Percentiles rank a stretch among this genome's conserved stretches.
Conservation (phyloP, 2,797 vertebrate genomes). For the Myotis vivesi region DNA sequence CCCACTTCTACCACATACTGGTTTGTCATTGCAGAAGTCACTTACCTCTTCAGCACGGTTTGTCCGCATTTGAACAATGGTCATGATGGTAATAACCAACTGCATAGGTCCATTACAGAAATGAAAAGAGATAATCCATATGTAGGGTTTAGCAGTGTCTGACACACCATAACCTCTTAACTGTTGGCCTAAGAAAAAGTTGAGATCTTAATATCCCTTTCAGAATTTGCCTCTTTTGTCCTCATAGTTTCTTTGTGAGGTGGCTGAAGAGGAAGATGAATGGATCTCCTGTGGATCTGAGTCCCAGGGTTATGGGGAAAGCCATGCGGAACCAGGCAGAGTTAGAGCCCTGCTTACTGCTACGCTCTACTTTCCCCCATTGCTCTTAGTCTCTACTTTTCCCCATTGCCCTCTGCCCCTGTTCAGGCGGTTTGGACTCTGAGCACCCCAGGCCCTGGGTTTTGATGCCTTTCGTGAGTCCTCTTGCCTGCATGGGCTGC, state of each 20-base stretch:
- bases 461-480: background rate
- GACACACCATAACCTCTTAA: background rate
- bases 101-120: background rate
- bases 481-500: background rate
- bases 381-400: no score
- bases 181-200: background rate
- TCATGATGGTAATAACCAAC: background rate
- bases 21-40: background rate
- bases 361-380: background rate
- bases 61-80: background rate
- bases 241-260: background rate
- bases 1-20: background rate
- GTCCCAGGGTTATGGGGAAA: background rate
- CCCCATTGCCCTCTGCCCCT: background rate
- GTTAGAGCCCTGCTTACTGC: background rate
- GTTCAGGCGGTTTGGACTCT: background rate
- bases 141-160: background rate
- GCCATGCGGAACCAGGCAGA: background rate
- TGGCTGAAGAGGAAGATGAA: background rate
- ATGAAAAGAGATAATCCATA: background rate
- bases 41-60: background rate
- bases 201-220: background rate
- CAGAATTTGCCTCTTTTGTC: background rate
- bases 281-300: no score
- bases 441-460: background rate